Evolutionary conservation across 2,888 invertebrate genomes (phyloP), one percentile per base, ranked within the genome.

Genomic region (Rhyacophila evoluta): DNA sequence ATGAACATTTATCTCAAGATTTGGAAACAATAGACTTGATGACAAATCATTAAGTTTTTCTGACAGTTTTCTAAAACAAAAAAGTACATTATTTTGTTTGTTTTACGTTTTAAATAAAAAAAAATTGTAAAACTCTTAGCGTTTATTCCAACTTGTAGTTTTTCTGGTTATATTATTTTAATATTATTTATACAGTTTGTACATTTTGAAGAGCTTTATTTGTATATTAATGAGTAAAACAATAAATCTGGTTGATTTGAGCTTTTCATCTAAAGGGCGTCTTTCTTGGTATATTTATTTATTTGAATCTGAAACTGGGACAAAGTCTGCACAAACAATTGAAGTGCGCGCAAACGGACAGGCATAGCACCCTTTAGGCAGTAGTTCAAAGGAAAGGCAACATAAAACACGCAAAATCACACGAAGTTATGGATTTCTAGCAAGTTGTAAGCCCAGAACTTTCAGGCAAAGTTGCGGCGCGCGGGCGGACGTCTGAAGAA

Each of bases 401-500:
- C 72, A 72, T 72, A 72, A 72, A 72, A 33, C 37, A 72, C 15
- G 72, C 72, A 10, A 19, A 72, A 72, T 72, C 72, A 72, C 72
- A 72, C 72, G n/a, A 25, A 33, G 72, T 36, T 37, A 33, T 37
- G 37, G 72, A 72, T 72, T 15, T 72, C 36, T 8, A 19, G 72
- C 33, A 36, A 25, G 37, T 33, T 25, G 72, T 36, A 15, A 37
- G 37, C 15, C 36, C 55, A 55, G 55, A 55, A 55, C 8, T 55
- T 55, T 55, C 25, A 19, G 55, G 55, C 55, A 37, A 72, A 73
- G 69, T 71, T 78, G 78, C 28, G 78, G 78, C 70, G 74, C 71
- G 71, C 75, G 75, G 77, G 77, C 36, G 78, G 76, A 76, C 80
- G 75, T 39, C 70, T 79, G 81, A 81, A 76, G 76, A 81, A 81